Percentiles rank a stretch among this genome's conserved stretches.
phyloP scores from a whole-genome alignment of 1,140 invertebrate species.

The Macrostomum lignano region DNA sequence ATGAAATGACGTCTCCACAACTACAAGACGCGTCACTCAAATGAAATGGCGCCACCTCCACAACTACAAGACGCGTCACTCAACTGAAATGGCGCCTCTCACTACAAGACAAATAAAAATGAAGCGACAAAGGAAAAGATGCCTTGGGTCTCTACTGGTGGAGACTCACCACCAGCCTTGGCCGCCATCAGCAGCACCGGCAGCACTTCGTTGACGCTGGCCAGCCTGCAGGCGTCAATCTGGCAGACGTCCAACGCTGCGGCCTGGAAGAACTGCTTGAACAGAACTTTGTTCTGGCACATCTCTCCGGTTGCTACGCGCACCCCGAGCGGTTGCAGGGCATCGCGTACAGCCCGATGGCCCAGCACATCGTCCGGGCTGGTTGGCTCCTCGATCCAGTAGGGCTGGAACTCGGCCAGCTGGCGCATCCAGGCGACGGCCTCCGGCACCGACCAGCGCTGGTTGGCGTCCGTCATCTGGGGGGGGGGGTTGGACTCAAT shows the following conservation, averaged over 20 bases:
- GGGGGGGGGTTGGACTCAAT: too few relatives aligned
- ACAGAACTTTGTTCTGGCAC: constrained; percentile 61
- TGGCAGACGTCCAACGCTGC: constrained; percentile 55
- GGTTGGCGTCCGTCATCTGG: constrained; percentile 61
- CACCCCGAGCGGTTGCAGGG: constrained; percentile 39
- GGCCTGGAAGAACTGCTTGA: constrained; percentile 58
- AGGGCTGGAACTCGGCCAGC: constrained; percentile 39
- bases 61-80: too few relatives aligned
- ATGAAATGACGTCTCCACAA: too few relatives aligned
- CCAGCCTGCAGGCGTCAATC: constrained; percentile 56
- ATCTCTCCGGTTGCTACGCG: constrained; percentile 64
- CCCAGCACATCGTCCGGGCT: constrained; percentile 62
- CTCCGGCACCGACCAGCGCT: constrained; percentile 54
- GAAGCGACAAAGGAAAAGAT: neutral
- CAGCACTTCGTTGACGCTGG: constrained; percentile 58
- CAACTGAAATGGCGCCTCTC: neutral
- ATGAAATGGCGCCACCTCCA: too few relatives aligned
- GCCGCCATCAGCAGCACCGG: constrained; percentile 59
- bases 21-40: too few relatives aligned
- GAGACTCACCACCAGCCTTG: constrained; percentile 25
- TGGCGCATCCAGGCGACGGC: constrained; percentile 56
- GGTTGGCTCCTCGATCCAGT: constrained; percentile 76
- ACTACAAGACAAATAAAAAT: neutral
- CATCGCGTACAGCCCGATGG: constrained; percentile 32
- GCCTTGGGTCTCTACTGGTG: neutral